Percentiles rank a stretch among this genome's conserved stretches.
phyloP scores from a whole-genome alignment of 2,113 vertebrate genomes.

The Microcebus tavaratra region DNA sequence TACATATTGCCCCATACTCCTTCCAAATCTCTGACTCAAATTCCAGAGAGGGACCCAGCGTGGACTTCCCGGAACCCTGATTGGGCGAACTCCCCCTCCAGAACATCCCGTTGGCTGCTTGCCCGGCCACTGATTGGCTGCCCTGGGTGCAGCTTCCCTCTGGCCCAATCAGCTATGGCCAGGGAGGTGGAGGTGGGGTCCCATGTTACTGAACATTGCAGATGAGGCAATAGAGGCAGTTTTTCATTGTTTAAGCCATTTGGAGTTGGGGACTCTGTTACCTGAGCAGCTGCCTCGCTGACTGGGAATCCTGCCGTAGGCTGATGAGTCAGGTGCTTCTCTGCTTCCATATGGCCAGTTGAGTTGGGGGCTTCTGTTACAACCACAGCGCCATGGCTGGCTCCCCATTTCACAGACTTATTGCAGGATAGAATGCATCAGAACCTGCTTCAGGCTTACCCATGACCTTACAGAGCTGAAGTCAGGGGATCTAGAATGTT shows the following conservation, averaged over 20 bases:
- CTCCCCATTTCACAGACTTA: neutral
- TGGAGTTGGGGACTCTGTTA: neutral
- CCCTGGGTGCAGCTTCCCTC: neutral
- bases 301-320: neutral
- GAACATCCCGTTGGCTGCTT: neutral
- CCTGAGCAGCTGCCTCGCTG: neutral
- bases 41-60: neutral
- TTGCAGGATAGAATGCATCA: neutral
- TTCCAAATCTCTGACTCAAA: neutral
- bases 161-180: neutral
- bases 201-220: neutral
- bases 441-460: neutral
- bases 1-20: neutral
- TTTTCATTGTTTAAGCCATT: neutral
- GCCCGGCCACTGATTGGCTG: conserved; percentile 17
- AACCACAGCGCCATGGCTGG: neutral
- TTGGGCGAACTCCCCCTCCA: neutral
- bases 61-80: neutral
- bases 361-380: neutral
- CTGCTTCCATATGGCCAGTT: neutral
- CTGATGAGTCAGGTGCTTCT: neutral
- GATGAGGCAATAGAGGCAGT: neutral
- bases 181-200: neutral
- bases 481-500: neutral
- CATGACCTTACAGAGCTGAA: neutral